phyloP scores from a whole-genome alignment of 2,797 vertebrate species.

The Florisuga fusca region DNA sequence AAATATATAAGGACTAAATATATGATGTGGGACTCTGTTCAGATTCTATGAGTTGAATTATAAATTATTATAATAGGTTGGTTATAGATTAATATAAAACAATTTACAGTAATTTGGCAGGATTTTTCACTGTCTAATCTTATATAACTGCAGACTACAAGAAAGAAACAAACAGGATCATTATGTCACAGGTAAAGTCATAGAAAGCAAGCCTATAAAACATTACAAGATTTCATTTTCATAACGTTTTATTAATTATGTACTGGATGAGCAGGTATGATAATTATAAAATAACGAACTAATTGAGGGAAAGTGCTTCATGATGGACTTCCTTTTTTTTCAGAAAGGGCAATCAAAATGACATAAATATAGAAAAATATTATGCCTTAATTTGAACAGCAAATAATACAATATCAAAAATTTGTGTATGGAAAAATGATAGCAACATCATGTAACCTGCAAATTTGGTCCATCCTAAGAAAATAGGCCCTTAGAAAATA shows the following conservation, averaged over 20 bases:
- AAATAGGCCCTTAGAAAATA: neutral
- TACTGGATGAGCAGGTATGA: neutral
- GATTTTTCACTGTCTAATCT: neutral
- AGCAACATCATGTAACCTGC: neutral
- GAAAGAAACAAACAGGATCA: neutral
- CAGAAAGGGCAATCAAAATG: neutral
- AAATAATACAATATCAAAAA: neutral
- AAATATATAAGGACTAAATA: neutral
- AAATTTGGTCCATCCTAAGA: neutral
- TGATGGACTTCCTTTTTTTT: neutral
- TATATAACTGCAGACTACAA: neutral
- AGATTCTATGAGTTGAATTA: neutral
- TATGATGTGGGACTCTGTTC: neutral
- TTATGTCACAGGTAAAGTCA: neutral
- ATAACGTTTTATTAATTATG: neutral
- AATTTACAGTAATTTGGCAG: neutral
- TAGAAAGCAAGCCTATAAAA: neutral
- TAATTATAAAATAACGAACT: neutral
- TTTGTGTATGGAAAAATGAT: neutral
- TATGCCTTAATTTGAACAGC: neutral
- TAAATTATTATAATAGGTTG: neutral
- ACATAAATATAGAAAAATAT: neutral
- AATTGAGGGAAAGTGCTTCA: neutral
- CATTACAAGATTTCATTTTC: neutral
- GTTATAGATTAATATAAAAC: constrained; percentile 1